Evolutionary conservation across 2,888 invertebrate species (phyloP), one percentile per base, ranked within the genome.

Genomic region (Dicyrtomina minuta): DNA sequence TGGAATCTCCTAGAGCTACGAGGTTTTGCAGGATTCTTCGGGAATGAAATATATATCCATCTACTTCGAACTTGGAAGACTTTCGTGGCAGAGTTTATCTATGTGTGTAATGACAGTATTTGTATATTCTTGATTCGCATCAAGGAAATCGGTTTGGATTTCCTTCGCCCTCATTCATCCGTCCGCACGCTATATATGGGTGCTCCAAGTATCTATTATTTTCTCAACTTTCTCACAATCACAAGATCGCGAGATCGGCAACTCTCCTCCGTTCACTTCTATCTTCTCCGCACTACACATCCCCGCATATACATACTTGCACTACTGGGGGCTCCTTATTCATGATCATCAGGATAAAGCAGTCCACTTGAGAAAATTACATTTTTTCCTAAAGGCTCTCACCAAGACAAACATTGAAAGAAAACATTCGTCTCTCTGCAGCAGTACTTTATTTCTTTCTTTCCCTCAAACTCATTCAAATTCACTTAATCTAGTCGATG

Each of bases 301-400:
- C n/a, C n/a, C n/a, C n/a, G n/a, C 33, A 33, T 33, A 17, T 46
- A 17, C 46, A 46, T 12, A 46, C 51, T 2, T 46, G 17, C n/a
- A 15, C 15, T 15, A 8, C n/a, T 46, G 5, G 17, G 51, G 15
- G 26, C 26, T 27, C 26, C 26, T 15, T 55, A 55, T 55, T 55
- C 55, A 55, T 55, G 55, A 55, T 13, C 55, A 22, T 55, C 55
- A 1, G 15, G 55, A 55, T 55, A 55, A 55, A 22, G 13, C 26
- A 24, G 17, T 17, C 55, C 55, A 55, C 55, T 55, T 55, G 55
- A 55, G 55, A 55, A 55, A 55, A 55, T 55, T 55, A 27, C 55
- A 55, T 55, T 55, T 55, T 55, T 27, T 15, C 46, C 46, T 6
- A 46, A 46, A 46, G 17, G n/a, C n/a, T 46, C 46, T 46, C 46